Percentiles rank a stretch among this genome's conserved stretches.
These are phyloP conservation scores for Halictus quadricinctus DNA, from an alignment of 2,888 invertebrate genomes.

Conservation along the genomic window DNA sequence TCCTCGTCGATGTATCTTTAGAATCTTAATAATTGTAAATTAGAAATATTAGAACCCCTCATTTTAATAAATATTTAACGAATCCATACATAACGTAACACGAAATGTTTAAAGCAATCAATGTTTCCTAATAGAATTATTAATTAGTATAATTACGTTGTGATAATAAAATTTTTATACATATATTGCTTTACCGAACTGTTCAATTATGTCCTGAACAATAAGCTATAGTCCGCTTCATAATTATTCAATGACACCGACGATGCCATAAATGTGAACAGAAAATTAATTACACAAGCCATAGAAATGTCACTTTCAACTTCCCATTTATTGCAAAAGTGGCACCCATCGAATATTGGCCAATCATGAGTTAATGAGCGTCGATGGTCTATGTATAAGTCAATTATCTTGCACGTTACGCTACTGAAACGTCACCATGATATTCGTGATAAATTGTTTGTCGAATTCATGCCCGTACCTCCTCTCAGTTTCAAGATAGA, in stretches of 20 bases:
- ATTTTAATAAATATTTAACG: not conserved
- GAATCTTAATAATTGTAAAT: too few species aligned
- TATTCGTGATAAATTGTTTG: not conserved
- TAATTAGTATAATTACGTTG: not conserved
- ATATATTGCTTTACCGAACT: not conserved
- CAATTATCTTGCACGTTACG: not conserved
- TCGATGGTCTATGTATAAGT: not conserved
- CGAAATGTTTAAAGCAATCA: not conserved
- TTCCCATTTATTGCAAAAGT: not conserved
- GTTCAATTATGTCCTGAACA: not conserved
- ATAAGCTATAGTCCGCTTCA: not conserved
- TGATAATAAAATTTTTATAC: not conserved
- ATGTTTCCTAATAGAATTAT: not conserved
- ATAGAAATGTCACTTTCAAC: not conserved
- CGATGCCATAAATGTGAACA: too few species aligned
- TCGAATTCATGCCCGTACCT: not conserved
- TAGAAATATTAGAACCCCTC: too few species aligned
- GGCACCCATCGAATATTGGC: not conserved
- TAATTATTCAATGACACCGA: not conserved
- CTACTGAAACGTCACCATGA: not conserved
- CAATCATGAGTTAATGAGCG: not conserved
- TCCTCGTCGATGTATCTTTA: too few species aligned
- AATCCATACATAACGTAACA: too few species aligned
- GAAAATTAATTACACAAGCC: not conserved
- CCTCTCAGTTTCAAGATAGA: not conserved